These are phyloP conservation scores for Chaetops frenatus DNA, from an alignment of 2,113 vertebrate species.

Conservation along the genomic window DNA sequence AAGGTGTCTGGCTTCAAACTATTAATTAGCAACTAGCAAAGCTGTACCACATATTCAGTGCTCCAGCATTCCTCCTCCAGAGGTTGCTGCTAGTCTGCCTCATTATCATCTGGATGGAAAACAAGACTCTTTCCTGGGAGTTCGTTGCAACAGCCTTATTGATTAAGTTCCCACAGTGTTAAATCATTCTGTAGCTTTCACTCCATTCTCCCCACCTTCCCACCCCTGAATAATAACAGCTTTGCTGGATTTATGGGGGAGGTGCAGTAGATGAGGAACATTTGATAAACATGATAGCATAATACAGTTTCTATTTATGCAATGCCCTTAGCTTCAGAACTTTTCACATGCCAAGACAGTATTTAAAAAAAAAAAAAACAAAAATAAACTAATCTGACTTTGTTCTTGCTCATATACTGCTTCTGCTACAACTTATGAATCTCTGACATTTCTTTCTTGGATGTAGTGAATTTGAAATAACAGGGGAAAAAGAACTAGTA, in stretches of 20 bases:
- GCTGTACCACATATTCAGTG: constrained; percentile 62
- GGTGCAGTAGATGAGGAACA: constrained; percentile 44
- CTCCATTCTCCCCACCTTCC: constrained; percentile 69
- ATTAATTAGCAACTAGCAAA: constrained; percentile 76
- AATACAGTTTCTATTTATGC: constrained; percentile 51
- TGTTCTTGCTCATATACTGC: constrained; percentile 13
- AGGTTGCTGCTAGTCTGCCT: constrained; percentile 74
- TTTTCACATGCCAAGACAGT: constrained; percentile 19
- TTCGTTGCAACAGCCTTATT: constrained; percentile 72
- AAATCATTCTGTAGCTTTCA: constrained; percentile 78
- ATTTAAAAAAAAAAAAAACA: constrained; percentile 58
- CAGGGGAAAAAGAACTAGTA: background rate
- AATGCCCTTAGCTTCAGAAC: constrained; percentile 18
- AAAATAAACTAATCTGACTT: constrained; percentile 54
- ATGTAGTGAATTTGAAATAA: constrained; percentile 20
- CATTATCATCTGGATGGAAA: constrained; percentile 80
- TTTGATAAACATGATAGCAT: constrained; percentile 36
- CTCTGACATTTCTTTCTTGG: background rate
- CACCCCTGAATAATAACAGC: constrained; percentile 75
- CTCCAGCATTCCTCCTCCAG: constrained; percentile 72
- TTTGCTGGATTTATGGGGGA: constrained; percentile 70
- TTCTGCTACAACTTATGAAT: background rate
- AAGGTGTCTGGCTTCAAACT: constrained; percentile 67
- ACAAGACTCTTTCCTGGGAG: constrained; percentile 75
- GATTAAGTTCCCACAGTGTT: constrained; percentile 80